A percentile compares a stretch with the other conserved stretches of the same genome.
These are phyloP conservation scores for Hesperia comma DNA, from an alignment of 2,888 invertebrate species.

Conservation along the genomic window DNA sequence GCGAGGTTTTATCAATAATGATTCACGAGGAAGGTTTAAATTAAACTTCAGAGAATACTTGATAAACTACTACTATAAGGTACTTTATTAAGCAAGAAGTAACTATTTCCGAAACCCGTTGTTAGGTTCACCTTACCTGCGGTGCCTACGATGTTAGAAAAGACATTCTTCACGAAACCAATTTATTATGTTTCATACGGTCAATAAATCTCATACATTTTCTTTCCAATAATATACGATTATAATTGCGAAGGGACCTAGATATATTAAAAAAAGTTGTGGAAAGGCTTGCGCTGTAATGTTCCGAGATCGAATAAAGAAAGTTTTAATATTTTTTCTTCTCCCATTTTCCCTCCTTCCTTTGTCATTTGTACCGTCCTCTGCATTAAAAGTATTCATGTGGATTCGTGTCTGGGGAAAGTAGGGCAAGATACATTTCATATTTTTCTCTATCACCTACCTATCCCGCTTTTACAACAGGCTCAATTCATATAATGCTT, in stretches of 20 bases:
- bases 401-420: slow-evolving; percentile 38
- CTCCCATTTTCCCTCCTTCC: slow-evolving; percentile 51
- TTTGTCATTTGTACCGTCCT: slow-evolving; percentile 57
- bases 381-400: slow-evolving; percentile 51
- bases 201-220: neutral
- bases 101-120: too few species aligned
- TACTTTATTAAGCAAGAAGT: too few species aligned
- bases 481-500: slow-evolving; percentile 1
- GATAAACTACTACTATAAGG: too few species aligned
- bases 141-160: too few species aligned
- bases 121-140: too few species aligned
- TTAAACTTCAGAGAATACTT: too few species aligned
- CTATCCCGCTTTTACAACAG: slow-evolving; percentile 6
- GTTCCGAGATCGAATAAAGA: slow-evolving; percentile 62
- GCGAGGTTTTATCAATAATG: too few species aligned
- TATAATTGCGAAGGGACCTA: slow-evolving; percentile 5
- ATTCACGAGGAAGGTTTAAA: too few species aligned
- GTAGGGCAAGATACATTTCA: slow-evolving; percentile 38
- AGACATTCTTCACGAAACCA: too few species aligned
- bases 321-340: slow-evolving; percentile 67
- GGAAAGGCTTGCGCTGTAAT: slow-evolving; percentile 60
- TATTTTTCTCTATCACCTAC: slow-evolving; percentile 23
- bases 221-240: neutral
- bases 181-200: neutral
- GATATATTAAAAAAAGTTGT: slow-evolving; percentile 64